Percentiles rank a stretch among this genome's conserved stretches.
These are phyloP conservation scores for Pelusios castaneus DNA, from an alignment of 2,113 vertebrate genomes.

Conservation along the genomic window DNA sequence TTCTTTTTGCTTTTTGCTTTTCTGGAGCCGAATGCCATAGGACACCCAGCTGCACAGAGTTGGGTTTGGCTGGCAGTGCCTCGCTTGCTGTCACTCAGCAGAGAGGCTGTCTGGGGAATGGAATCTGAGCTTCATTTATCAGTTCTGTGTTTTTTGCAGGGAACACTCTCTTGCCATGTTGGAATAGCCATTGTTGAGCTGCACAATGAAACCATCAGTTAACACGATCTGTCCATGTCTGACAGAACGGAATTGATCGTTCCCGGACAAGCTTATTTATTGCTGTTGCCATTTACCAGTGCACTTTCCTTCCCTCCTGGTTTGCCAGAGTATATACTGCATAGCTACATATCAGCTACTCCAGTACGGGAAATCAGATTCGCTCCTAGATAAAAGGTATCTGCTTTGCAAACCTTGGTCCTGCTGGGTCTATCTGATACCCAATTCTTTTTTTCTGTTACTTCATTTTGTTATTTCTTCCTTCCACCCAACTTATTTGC, in stretches of 20 bases:
- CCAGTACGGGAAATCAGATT: background rate
- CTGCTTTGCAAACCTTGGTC: background rate
- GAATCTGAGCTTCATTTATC: background rate
- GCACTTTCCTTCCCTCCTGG: background rate
- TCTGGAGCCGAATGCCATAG: background rate
- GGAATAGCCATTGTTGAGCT: background rate
- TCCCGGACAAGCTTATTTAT: background rate
- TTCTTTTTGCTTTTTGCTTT: background rate
- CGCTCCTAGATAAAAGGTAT: background rate
- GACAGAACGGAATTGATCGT: background rate
- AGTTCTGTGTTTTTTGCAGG: background rate
- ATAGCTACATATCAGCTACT: accelerated
- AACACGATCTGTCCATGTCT: background rate
- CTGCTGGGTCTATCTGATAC: background rate
- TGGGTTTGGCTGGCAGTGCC: background rate
- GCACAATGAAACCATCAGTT: background rate
- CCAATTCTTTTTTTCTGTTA: background rate
- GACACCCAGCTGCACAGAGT: background rate
- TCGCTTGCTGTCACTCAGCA: accelerated
- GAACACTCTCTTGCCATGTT: background rate
- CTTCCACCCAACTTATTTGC: background rate
- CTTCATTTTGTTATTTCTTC: background rate
- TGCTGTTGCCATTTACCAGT: background rate
- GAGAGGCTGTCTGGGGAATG: background rate
- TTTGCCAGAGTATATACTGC: background rate